Evolutionary conservation across 2,888 invertebrate species (phyloP), one percentile per base, ranked within the genome.

Genomic region (Heliconius ethilla): DNA sequence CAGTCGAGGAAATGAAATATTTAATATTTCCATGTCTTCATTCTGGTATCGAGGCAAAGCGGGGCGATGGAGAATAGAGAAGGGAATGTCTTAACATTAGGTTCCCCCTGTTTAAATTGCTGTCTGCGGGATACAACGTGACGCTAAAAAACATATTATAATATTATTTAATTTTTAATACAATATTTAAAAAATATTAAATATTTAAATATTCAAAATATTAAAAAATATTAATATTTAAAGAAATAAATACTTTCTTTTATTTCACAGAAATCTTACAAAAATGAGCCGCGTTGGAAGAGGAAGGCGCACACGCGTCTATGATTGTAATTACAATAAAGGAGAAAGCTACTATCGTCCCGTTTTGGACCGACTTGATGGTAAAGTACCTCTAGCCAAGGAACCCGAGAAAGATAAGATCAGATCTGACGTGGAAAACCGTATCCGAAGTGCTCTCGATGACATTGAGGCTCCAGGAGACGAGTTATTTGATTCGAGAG

Each of bases 251-350:
- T n/a, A n/a, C n/a, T n/a, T 25, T 7, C 59, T 59, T 59, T 45
- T 70, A 22, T 63, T 78, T 66, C 75, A 78, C 81, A 84, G 82
- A 81, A 82, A 82, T 78, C 55, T 74, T 15, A 63, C 11, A 81
- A 89, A 82, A 62, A 93, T 94, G 94, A 94, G 94, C 86, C 93
- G 94, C 72, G 80, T 93, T 81, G 92, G 92, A 75, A 85, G 97
- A 89, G 96, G 97, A 82, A 95, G 97, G 85, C 96, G 97, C 88
- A 97, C 97, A 45, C 96, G 96, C 90, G 96, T 98, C 86, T 98
- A 98, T 89, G 97, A 97, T 87, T 97, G 97, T 90, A 98, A 97
- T 91, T 97, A 97, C 93, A 96, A 97, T 91, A 96, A 97, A 88
- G 97, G 97, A 77, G 97, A 97, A 91, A 97, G 96, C 86, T 97